Conservation (phyloP, 2,888 invertebrate genomes). For the Agrotis clavis region DNA sequence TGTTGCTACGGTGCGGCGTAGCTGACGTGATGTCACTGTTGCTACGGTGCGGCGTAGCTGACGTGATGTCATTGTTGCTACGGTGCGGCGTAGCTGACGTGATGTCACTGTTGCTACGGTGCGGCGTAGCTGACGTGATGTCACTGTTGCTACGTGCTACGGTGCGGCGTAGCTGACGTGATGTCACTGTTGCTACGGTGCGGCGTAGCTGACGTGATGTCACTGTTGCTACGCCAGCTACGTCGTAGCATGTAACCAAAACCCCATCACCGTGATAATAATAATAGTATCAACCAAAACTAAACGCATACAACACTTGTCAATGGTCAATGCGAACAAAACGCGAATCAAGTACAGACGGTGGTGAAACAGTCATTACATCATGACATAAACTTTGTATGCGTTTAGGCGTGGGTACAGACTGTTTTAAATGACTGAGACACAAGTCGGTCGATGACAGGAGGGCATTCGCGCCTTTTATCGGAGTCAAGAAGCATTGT, state of each 20-base stretch:
- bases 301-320: too few relatives aligned
- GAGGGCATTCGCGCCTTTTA: too few relatives aligned
- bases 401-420: too few relatives aligned
- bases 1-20: constrained; percentile 12
- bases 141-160: constrained; percentile 11
- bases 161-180: constrained; percentile 4
- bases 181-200: not conserved
- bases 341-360: too few relatives aligned
- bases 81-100: constrained; percentile 4
- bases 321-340: too few relatives aligned
- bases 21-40: not conserved
- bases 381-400: too few relatives aligned
- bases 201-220: constrained; percentile 1
- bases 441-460: too few relatives aligned
- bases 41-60: constrained; percentile 10
- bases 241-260: constrained; percentile 1
- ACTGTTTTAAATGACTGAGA: too few relatives aligned
- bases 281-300: too few relatives aligned
- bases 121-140: constrained; percentile 1
- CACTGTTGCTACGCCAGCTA: constrained; percentile 7
- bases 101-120: not conserved
- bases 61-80: not conserved
- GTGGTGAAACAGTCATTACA: too few relatives aligned
- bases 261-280: not conserved
- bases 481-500: too few relatives aligned